Evolutionary conservation across 1,140 invertebrate genomes (phyloP), one percentile per base, ranked within the genome.

Genomic region (Drosophila malerkotliana): DNA sequence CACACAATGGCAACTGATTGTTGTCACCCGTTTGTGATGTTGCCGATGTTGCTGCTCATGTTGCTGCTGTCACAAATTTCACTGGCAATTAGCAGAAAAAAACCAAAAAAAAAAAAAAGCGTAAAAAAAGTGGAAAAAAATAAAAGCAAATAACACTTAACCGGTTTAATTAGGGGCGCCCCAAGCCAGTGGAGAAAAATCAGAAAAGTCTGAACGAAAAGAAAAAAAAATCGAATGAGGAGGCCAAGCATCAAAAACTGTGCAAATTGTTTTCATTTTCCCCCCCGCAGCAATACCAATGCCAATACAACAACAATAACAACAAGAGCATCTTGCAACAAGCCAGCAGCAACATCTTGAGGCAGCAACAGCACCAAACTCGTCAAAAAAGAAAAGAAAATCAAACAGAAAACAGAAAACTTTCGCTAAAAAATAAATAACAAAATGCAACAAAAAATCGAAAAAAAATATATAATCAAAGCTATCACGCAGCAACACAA

Each of bases 161-260:
- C 72, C 72, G 72, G 72, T 74, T 74, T 74, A 74, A 74, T 74
- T 74, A 74, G 72, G 72, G 72, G 52, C 67, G 67, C 52, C 66
- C 37, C 58, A 37, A 57, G 32, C 55, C 18, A 34, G 18, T 14
- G 34, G 37, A 26, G 41, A 59, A 39, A 24, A 64, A 39, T 34
- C 8, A 9, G 26, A 28, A 28, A 7, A 28, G 6, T 5, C 5
- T 28, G 26, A 7, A 28, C 21, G 26, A 7, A 28, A 2, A 26
- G 6, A 26, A 26, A 1, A 28, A 28, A 28, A 28, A 28, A 28
- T 28, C 26, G 8, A 15, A 12, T 10, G 44, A 26, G 45, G 47
- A 51, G 58, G 58, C 63, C 59, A 63, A 39, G 34, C 14, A 44
- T 18, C 14, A 37, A 37, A n/a, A 37, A 44, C 68, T 71, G 45